A percentile compares a stretch with the other conserved stretches of the same genome.
Evolutionary conservation across 2,888 invertebrate genomes (phyloP).

Genomic region (Tribolium freemani): DNA sequence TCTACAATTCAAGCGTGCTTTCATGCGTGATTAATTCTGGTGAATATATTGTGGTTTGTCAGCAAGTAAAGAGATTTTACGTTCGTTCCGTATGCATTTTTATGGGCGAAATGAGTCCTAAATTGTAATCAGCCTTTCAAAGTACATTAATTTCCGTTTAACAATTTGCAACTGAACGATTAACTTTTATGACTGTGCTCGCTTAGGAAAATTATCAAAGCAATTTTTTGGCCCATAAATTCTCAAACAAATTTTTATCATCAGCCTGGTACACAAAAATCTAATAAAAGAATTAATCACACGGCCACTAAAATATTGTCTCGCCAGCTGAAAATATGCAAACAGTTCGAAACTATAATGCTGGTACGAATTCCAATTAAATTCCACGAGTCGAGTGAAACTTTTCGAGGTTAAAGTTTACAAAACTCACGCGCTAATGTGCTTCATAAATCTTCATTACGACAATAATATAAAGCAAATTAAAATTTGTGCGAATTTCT

Average conservation of each 20-base stretch:
- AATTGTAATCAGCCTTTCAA: conserved; percentile 5
- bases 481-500: conserved; percentile 37
- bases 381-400: not conserved
- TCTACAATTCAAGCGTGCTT: too few relatives aligned
- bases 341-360: not conserved
- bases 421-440: conserved; percentile 18
- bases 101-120: not conserved
- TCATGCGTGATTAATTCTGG: not conserved
- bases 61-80: not conserved
- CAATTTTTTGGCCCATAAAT: conserved; percentile 22
- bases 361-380: not conserved
- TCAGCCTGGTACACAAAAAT: not conserved
- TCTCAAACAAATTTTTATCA: not conserved
- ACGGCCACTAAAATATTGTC: not conserved
- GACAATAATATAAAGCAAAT: conserved; percentile 36
- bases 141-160: conserved; percentile 15
- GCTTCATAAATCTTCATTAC: conserved; percentile 41
- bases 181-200: conserved; percentile 12
- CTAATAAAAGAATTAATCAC: not conserved
- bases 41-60: not conserved
- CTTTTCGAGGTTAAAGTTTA: conserved; percentile 17
- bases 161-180: conserved; percentile 15
- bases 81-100: conserved; percentile 3
- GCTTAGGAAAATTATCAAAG: conserved; percentile 9
- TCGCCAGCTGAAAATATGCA: not conserved